Evolutionary conservation across 2,797 vertebrate species (phyloP).

Genomic region (Pogonophryne albipinna): DNA sequence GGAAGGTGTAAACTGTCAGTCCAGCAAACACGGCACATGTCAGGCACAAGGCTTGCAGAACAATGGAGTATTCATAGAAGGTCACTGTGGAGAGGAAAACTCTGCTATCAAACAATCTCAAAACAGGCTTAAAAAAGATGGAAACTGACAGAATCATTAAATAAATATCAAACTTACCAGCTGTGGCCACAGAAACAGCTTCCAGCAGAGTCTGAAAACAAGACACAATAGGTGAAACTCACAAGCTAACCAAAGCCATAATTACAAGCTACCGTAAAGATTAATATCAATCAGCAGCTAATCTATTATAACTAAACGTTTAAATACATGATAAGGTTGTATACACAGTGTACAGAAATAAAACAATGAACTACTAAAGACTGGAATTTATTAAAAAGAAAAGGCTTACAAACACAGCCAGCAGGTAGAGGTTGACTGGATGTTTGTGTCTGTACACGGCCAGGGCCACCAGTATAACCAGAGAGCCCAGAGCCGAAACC

Average conservation of each 20-base stretch:
- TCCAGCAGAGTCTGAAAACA: constrained; percentile 91
- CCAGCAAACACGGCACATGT: constrained; percentile 92
- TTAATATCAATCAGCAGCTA: background rate
- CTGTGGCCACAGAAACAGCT: constrained; percentile 90
- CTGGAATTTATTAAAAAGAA: background rate
- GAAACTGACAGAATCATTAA: background rate
- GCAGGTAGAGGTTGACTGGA: constrained; percentile 94
- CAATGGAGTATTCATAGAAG: constrained; percentile 90
- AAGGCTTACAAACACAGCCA: constrained; percentile 92
- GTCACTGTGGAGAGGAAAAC: constrained; percentile 84
- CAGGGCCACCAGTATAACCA: constrained; percentile 89
- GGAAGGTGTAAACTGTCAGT: constrained; percentile 92
- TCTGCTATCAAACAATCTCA: constrained; percentile 2
- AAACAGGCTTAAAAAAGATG: background rate
- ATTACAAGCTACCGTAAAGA: background rate
- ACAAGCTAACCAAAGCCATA: background rate
- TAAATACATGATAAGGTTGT: background rate
- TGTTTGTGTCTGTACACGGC: constrained; percentile 91
- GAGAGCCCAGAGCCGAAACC: constrained; percentile 87
- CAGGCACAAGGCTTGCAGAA: constrained; percentile 93
- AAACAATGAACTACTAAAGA: background rate
- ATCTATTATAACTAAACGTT: background rate
- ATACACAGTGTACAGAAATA: background rate
- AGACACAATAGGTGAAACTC: background rate
- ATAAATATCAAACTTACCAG: constrained; percentile 80